A percentile compares a stretch with the other conserved stretches of the same genome.
These are phyloP conservation scores for Scartelaos histophorus DNA, from an alignment of 2,113 vertebrate species.

Conservation along the genomic window DNA sequence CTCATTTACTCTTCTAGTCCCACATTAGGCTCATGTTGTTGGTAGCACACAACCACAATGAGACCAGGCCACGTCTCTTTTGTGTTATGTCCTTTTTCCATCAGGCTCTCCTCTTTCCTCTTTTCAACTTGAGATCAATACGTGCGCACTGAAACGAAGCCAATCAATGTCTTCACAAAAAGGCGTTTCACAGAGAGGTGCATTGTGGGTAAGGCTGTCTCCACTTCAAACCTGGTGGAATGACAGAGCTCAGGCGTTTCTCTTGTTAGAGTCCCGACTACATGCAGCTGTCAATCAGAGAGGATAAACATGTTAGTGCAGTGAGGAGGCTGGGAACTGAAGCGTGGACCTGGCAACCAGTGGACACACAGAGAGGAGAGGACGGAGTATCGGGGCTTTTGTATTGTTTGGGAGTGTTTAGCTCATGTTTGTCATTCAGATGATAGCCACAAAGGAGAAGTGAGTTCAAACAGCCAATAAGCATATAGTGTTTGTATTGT, in stretches of 20 bases:
- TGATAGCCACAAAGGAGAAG: not conserved
- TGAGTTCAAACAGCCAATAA: not conserved
- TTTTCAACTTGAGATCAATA: not conserved
- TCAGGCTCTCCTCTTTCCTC: not conserved
- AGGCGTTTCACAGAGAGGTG: not conserved
- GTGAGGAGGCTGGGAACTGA: not conserved
- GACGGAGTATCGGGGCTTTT: not conserved
- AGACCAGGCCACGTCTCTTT: not conserved
- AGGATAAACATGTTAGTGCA: not conserved
- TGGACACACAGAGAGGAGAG: not conserved
- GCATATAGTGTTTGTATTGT: too few relatives aligned
- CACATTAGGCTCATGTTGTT: not conserved
- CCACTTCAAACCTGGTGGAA: not conserved
- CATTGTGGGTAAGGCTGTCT: not conserved
- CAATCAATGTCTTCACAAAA: slow-evolving; percentile 3
- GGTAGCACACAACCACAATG: not conserved
- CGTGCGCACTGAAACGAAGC: not conserved
- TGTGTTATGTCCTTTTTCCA: not conserved
- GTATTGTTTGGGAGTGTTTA: not conserved
- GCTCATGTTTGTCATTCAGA: not conserved
- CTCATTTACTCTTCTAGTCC: not conserved
- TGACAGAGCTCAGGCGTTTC: not conserved
- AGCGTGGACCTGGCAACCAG: not conserved
- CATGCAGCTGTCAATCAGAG: not conserved
- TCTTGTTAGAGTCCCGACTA: slow-evolving; percentile 1